These are phyloP conservation scores for Magallana ariakensis DNA, from an alignment of 1,140 invertebrate genomes.

Conservation along the genomic window DNA sequence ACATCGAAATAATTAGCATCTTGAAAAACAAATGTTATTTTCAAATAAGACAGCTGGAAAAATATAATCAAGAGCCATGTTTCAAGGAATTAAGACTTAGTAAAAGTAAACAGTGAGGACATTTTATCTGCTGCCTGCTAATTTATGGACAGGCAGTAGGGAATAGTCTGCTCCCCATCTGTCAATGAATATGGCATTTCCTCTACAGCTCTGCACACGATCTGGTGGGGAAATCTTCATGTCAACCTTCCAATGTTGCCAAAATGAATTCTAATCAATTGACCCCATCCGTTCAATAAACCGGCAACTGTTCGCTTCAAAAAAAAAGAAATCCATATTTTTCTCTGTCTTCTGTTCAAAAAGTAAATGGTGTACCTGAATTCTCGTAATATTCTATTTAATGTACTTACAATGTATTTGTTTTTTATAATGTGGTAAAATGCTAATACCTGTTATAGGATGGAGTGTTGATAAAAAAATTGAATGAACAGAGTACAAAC, in stretches of 20 bases:
- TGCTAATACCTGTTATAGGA: too few relatives aligned
- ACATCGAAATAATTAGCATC: slow-evolving; percentile 30
- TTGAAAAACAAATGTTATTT: slow-evolving; percentile 36
- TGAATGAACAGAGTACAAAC: neutral
- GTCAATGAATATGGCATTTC: slow-evolving; percentile 21
- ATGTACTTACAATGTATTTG: too few relatives aligned
- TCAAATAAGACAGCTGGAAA: slow-evolving; percentile 33
- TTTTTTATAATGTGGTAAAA: too few relatives aligned
- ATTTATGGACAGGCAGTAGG: slow-evolving; percentile 31
- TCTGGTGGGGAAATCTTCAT: slow-evolving; percentile 13
- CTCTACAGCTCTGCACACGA: slow-evolving; percentile 19
- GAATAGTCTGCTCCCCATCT: slow-evolving; percentile 15
- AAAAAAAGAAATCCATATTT: slow-evolving; percentile 15
- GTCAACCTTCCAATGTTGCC: neutral
- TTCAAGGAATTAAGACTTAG: slow-evolving; percentile 34
- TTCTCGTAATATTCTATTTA: too few relatives aligned
- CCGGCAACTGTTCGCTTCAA: neutral
- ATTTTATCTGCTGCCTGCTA: slow-evolving; percentile 30
- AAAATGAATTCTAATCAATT: slow-evolving; percentile 29
- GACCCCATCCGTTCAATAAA: neutral
- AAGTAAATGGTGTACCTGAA: too few relatives aligned
- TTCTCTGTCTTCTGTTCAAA: neutral
- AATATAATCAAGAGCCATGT: slow-evolving; percentile 38
- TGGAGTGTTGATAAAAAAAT: neutral
- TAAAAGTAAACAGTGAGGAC: slow-evolving; percentile 26